Conservation (phyloP, 2,113 vertebrate genomes). For the Sceloporus tristichus region DNA sequence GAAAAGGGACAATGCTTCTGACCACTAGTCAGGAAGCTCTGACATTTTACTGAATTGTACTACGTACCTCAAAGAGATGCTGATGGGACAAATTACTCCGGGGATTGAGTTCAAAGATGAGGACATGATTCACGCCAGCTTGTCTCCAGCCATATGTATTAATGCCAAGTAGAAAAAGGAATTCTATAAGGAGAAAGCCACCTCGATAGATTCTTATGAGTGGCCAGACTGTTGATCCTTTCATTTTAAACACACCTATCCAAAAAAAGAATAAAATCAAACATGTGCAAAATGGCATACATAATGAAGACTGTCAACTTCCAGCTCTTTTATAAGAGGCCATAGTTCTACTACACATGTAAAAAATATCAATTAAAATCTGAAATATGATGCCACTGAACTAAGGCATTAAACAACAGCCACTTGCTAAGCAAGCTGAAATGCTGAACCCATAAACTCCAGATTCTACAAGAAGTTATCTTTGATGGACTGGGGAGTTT, state of each 20-base stretch:
- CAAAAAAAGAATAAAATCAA: slow-evolving; percentile 1
- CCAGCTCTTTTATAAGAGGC: not conserved
- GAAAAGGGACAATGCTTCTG: slow-evolving; percentile 32
- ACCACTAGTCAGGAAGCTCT: slow-evolving; percentile 15
- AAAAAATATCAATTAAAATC: no score
- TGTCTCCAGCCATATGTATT: slow-evolving; percentile 96
- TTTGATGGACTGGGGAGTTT: not conserved
- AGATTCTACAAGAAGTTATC: not conserved
- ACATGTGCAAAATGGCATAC: not conserved
- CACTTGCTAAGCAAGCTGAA: not conserved
- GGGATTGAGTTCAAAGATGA: slow-evolving; percentile 97
- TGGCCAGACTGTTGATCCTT: slow-evolving; percentile 86
- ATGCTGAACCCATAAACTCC: not conserved
- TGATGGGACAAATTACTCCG: slow-evolving; percentile 96
- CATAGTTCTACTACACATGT: not conserved
- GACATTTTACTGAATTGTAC: not conserved
- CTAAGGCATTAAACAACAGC: no score
- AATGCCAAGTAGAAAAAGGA: slow-evolving; percentile 96
- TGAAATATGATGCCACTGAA: not conserved
- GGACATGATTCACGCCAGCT: slow-evolving; percentile 95
- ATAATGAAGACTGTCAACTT: not conserved
- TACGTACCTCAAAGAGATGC: slow-evolving; percentile 94
- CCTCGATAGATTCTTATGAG: slow-evolving; percentile 96
- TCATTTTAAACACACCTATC: slow-evolving; percentile 86
- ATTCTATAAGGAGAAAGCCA: slow-evolving; percentile 97